Base-by-base conservation (phyloP, 2,113 vertebrate genomes). In the Podarcis raffonei region DNA sequence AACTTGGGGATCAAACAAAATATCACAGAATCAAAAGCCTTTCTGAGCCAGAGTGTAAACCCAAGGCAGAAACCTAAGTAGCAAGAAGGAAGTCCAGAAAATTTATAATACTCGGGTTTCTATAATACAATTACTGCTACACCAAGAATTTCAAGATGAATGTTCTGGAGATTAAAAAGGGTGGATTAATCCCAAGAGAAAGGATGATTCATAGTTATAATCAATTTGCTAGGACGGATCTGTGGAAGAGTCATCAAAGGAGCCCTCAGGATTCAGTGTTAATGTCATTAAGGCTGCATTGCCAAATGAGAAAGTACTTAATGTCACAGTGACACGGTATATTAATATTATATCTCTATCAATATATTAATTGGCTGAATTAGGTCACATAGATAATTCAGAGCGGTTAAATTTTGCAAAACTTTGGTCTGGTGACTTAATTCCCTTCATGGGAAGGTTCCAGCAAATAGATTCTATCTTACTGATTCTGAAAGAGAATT, bases 141-240 rank as follows among this genome's bases (percentile, higher is more conserved):
- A 85, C 72, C 53, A 78, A 68, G 9, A 78, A 68, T 23, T 39
- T 68, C 30, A 79, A 22, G 16, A 79, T 78, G 39, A 13, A 78
- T 12, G 25, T 86, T 86, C 59, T 53, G 74, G 37, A 68, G 62
- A 79, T 86, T 86, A 48, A 68, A 79, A 79, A 53, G 85, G 35
- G 59, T 68, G 75, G 62, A 78, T 86, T 86, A 86, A 86, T 78
- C 75, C 75, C 85, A 23, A 13, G 37, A 86, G 85, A 65, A 79
- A 62, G n/a, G 75, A 86, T 86, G 62, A 86, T 86, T 86, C 75
- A 86, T 68, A 48, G 85, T 68, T 86, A 23, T 68, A 86, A 86
- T 86, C 85, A 86, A 79, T 78, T 78, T 79, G 32, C 37, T 30
- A 86, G 59, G 25, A 86, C 12, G 30, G 57, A 68, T 79, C 27